phyloP scores from a whole-genome alignment of 2,888 invertebrate genomes.

The Trissolcus brochymenae region DNA sequence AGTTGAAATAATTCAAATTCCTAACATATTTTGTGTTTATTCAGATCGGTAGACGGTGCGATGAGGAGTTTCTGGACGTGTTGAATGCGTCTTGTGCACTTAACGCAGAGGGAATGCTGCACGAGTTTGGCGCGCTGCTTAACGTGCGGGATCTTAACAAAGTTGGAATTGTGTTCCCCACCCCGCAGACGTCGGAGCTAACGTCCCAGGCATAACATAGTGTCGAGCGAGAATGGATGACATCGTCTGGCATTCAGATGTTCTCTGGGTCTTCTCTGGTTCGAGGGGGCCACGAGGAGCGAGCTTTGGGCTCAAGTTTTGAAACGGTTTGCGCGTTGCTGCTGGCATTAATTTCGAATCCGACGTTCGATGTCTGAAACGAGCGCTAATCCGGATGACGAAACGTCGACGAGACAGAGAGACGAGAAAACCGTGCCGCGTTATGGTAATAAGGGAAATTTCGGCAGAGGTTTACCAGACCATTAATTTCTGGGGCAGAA shows the following conservation, averaged over 20 bases:
- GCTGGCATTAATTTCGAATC: conserved; percentile 67
- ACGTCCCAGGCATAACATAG: conserved; percentile 37
- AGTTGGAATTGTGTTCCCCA: conserved; percentile 31
- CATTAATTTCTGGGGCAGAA: conserved; percentile 50
- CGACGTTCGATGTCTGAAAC: conserved; percentile 42
- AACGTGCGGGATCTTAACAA: conserved; percentile 10
- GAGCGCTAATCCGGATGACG: conserved; percentile 43
- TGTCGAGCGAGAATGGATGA: conserved; percentile 66
- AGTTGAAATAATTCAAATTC: too few species aligned
- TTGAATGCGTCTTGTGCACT: conserved; percentile 10
- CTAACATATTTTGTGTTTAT: too few species aligned
- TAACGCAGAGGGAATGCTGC: conserved; percentile 6
- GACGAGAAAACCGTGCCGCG: conserved; percentile 6
- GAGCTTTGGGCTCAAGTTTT: conserved; percentile 63
- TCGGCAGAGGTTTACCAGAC: conserved; percentile 49
- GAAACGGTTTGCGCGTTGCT: conserved; percentile 66
- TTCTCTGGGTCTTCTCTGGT: conserved; percentile 12
- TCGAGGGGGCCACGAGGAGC: conserved; percentile 29
- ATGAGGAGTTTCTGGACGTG: conserved; percentile 17
- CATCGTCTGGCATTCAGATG: conserved; percentile 60
- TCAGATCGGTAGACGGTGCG: neutral
- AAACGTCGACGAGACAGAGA: conserved; percentile 35
- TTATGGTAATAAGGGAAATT: conserved; percentile 52
- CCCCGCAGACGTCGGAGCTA: conserved; percentile 23
- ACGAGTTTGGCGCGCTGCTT: conserved; percentile 5